Base-by-base conservation (phyloP, 2,113 vertebrate genomes). In the Oryzias melastigma region DNA sequence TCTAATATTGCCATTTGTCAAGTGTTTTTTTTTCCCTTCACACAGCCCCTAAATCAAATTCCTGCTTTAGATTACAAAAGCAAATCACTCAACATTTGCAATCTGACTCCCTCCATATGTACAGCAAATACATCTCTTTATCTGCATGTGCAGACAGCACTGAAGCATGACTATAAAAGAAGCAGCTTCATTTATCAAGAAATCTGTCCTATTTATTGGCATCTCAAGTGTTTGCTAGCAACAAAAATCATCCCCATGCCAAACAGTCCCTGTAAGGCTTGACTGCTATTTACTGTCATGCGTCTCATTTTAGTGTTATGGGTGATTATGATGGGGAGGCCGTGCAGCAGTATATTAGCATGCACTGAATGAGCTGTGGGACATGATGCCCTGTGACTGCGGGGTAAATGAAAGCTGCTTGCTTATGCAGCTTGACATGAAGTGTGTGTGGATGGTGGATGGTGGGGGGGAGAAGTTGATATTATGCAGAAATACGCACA, bases 271-370 rank as follows among this genome's bases (percentile, higher is more conserved):
- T 83, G 82, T 86, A 84, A 84, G 77, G 81, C 82, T 78, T 84
- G 78, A 83, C 85, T 86, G 80, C 82, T 80, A 84, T 87, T 86
- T 86, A 88, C 80, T 84, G 85, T 85, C 83, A 75, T 81, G 83
- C 75, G 78, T 85, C 84, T 89, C 84, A 84, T 87, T 88, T 88
- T 83, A 85, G 85, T 88, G 86, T 85, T 89, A 85, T 86, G 82
- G 85, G 85, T 88, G 88, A 89, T 90, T 88, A 89, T 78, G 86
- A 87, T 68, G 77, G 82, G 79, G 79, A 80, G 81, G 80, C 76
- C 82, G 85, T 42, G 68, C 66, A 63, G 75, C 75, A 81, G 77
- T 87, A 87, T 83, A 88, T 85, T 88, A 87, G 82, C 85, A 85
- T 90, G 86, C 73, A 43, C 54, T 57, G 83, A 87, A 87, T 68